A percentile compares a stretch with the other conserved stretches of the same genome.
Conservation (phyloP, 2,888 invertebrate species). For the Periphyllus acericola region DNA sequence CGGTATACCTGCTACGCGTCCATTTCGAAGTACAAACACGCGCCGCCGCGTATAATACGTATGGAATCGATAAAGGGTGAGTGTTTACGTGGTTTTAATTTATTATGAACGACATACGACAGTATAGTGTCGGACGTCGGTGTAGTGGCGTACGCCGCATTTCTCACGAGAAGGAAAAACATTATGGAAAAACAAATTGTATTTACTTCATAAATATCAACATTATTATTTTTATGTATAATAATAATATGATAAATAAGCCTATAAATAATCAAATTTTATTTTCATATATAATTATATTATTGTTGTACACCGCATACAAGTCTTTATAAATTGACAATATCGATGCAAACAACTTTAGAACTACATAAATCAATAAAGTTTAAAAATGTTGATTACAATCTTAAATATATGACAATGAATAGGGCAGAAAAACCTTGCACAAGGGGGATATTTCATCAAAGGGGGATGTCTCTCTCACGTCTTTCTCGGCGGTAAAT, state of each 20-base stretch:
- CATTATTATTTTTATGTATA: not conserved
- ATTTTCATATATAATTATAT: not conserved
- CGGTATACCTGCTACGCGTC: not conserved
- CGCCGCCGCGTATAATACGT: not conserved
- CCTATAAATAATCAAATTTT: not conserved
- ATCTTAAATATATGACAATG: too few species aligned
- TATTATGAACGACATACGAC: too few species aligned
- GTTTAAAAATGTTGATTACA: too few species aligned
- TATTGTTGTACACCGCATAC: not conserved
- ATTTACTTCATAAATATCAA: not conserved
- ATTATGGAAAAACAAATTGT: not conserved
- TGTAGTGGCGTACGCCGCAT: not conserved
- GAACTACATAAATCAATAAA: too few species aligned
- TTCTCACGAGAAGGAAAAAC: not conserved
- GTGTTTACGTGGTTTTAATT: not conserved
- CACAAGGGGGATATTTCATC: too few species aligned
- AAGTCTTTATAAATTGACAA: not conserved
- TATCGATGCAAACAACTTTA: too few species aligned
- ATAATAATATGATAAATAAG: not conserved
- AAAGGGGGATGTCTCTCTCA: too few species aligned
- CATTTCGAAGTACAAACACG: not conserved
- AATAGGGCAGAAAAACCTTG: too few species aligned
- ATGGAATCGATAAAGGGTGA: constrained; percentile 18
- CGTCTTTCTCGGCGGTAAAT: too few species aligned
- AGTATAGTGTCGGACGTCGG: too few species aligned